These are phyloP conservation scores for Eurypyga helias DNA, from an alignment of 2,113 vertebrate species.

Conservation along the genomic window DNA sequence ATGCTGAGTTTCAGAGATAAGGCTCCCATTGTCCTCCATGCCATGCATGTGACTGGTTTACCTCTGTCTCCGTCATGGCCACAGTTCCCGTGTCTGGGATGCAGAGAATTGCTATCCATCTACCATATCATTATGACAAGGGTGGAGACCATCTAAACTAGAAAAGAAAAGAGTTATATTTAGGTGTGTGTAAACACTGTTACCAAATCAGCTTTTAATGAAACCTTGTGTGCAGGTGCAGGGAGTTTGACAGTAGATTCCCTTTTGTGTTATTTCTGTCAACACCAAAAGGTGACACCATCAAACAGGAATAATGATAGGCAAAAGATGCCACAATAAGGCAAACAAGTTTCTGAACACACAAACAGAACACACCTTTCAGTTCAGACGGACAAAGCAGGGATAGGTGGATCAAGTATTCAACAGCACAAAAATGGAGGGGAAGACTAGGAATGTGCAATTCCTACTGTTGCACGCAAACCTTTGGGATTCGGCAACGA, in stretches of 20 bases:
- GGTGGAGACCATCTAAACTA: conserved; percentile 23
- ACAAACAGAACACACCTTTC: not conserved
- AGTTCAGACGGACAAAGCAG: not conserved
- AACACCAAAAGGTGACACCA: not conserved
- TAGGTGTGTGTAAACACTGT: not conserved
- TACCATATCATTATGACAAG: not conserved
- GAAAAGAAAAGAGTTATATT: conserved; percentile 24
- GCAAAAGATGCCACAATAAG: not conserved
- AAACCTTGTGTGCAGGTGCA: not conserved
- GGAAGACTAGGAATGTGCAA: not conserved
- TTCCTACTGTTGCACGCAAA: accelerated
- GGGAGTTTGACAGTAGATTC: not conserved
- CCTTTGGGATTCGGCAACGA: not conserved
- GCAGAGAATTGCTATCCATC: not conserved
- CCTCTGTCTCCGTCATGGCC: not conserved
- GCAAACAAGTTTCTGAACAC: not conserved
- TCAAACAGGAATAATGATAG: not conserved
- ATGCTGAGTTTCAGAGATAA: not conserved
- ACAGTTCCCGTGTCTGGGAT: conserved; percentile 18
- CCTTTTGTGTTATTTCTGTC: not conserved
- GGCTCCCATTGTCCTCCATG: not conserved
- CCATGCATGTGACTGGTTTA: not conserved
- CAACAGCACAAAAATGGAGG: accelerated
- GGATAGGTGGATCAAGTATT: not conserved
- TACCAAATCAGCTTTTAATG: conserved; percentile 25